Percentiles rank a stretch among this genome's conserved stretches.
Conservation (phyloP, 2,888 invertebrate genomes). For the Agrotis exclamationis region DNA sequence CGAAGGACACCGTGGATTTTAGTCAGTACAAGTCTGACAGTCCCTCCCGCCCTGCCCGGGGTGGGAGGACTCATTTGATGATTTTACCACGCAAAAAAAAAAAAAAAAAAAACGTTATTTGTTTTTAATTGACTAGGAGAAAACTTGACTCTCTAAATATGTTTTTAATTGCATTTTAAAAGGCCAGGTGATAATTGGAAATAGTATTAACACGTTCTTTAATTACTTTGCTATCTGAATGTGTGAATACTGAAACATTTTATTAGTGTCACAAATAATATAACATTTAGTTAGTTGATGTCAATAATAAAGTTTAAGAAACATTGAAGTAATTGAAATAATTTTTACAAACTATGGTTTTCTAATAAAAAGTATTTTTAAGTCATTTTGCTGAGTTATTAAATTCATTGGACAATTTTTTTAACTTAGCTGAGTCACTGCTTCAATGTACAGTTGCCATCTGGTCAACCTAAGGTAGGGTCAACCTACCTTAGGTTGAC, state of each 20-base stretch:
- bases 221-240: neutral
- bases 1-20: too few species aligned
- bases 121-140: constrained; percentile 14
- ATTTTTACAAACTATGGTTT: neutral
- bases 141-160: constrained; percentile 32
- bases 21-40: too few species aligned
- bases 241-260: neutral
- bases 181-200: constrained; percentile 7
- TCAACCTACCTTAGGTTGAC: too few species aligned
- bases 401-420: too few species aligned
- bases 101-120: constrained; percentile 13
- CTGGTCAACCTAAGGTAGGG: too few species aligned
- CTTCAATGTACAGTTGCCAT: too few species aligned
- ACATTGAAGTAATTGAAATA: neutral
- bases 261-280: neutral
- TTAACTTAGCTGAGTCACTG: too few species aligned
- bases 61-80: too few species aligned
- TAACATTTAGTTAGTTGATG: neutral
- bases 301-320: neutral
- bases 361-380: neutral
- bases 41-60: too few species aligned
- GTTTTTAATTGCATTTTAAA: constrained; percentile 27
- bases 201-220: neutral
- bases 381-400: neutral
- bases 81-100: too few species aligned